Conservation (phyloP, 2,888 invertebrate species). For the Trissoscelio sp. region DNA sequence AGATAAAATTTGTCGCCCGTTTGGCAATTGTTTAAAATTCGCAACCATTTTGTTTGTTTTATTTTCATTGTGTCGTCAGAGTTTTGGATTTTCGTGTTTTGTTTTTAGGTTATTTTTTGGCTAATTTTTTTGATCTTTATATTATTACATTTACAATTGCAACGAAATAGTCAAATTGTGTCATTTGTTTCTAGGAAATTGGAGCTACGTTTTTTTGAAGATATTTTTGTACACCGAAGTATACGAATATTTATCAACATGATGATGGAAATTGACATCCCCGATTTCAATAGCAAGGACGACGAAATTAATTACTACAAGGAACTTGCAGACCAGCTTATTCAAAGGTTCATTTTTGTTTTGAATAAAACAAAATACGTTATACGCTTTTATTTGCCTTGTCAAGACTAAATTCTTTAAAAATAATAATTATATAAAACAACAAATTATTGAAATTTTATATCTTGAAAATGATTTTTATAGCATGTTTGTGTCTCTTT, state of each 20-base stretch:
- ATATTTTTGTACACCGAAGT: constrained; percentile 14
- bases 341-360: too few species aligned
- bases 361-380: too few species aligned
- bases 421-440: too few species aligned
- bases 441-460: too few species aligned
- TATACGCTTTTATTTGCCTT: too few species aligned
- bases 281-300: constrained; percentile 80
- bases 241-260: constrained; percentile 72
- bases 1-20: background rate
- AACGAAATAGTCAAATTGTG: background rate
- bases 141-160: too few species aligned
- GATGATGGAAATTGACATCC: constrained; percentile 74
- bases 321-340: constrained; percentile 80
- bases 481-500: too few species aligned
- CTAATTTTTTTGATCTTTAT: background rate
- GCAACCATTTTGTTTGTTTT: constrained; percentile 16
- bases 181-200: constrained; percentile 30
- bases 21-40: constrained; percentile 27
- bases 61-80: background rate
- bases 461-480: too few species aligned
- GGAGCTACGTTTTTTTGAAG: constrained; percentile 35
- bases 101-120: constrained; percentile 25
- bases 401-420: too few species aligned
- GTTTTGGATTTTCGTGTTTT: background rate
- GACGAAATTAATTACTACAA: constrained; percentile 83